Conservation (phyloP, 2,113 vertebrate species). For the Beaufortia kweichowensis region DNA sequence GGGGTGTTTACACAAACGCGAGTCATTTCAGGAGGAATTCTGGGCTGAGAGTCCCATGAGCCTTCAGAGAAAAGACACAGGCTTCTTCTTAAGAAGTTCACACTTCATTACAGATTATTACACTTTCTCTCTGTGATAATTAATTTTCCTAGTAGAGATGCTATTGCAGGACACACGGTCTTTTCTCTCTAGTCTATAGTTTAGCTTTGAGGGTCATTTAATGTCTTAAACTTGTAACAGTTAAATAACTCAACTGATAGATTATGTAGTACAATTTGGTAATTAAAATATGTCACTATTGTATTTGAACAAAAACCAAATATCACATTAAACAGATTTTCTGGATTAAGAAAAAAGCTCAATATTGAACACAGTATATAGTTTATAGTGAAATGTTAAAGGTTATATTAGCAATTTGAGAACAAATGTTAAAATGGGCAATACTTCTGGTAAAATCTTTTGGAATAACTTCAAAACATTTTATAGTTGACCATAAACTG, state of each 20-base stretch:
- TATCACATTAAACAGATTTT: too few species aligned
- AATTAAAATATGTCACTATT: not conserved
- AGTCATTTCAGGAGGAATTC: conserved; percentile 12
- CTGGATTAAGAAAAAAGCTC: not conserved
- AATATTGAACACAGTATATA: not conserved
- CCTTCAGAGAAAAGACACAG: not conserved
- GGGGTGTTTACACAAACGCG: conserved; percentile 51
- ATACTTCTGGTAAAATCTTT: not conserved
- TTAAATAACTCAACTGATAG: not conserved
- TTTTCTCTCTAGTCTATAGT: not conserved
- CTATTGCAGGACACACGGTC: not conserved
- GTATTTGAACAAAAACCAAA: too few species aligned
- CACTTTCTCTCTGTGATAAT: conserved; percentile 1
- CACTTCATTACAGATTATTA: conserved; percentile 9
- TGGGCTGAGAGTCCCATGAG: conserved; percentile 9
- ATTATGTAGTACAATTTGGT: not conserved
- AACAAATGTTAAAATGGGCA: not conserved
- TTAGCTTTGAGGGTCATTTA: not conserved
- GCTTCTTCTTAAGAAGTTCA: conserved; percentile 10
- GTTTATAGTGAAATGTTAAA: not conserved
- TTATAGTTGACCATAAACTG: not conserved
- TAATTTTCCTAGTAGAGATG: not conserved
- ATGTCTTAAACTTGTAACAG: not conserved
- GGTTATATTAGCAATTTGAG: not conserved
- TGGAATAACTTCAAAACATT: conserved; percentile 1